A percentile compares a stretch with the other conserved stretches of the same genome.
Conservation (phyloP, 2,888 invertebrate genomes). For the Stegana nigrithorax region DNA sequence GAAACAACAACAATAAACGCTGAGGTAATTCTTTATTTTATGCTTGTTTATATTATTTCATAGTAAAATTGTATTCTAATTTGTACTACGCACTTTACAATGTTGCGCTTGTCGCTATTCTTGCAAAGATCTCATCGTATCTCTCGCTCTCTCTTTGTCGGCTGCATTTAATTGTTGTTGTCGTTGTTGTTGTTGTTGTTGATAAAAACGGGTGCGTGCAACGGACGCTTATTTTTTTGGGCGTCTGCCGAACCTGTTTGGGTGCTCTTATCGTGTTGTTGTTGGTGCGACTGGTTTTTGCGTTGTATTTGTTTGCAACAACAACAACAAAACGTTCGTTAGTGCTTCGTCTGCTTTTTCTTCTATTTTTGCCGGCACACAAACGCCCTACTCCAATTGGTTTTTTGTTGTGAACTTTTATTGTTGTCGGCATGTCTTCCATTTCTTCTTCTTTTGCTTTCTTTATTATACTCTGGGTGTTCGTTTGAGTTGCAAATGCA, state of each 20-base stretch:
- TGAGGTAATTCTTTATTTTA: conserved; percentile 57
- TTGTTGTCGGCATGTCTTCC: background rate
- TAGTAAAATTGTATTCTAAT: conserved; percentile 19
- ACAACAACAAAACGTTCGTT: too few species aligned
- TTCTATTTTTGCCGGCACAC: conserved; percentile 54
- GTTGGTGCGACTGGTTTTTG: too few species aligned
- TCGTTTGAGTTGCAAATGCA: background rate
- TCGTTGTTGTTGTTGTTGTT: background rate
- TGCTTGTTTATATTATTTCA: conserved; percentile 46
- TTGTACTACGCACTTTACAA: background rate
- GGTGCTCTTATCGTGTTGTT: conserved; percentile 7
- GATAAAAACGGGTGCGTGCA: conserved; percentile 5
- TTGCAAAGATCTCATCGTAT: background rate
- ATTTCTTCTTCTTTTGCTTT: background rate
- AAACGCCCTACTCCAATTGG: conserved; percentile 49
- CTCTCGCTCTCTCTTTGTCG: conserved; percentile 3
- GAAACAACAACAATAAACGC: conserved; percentile 31
- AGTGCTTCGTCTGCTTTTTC: conserved; percentile 32
- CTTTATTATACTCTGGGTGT: background rate
- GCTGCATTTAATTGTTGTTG: conserved; percentile 19
- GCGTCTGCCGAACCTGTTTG: conserved; percentile 16
- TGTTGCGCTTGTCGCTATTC: too few species aligned
- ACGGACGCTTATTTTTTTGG: conserved; percentile 14
- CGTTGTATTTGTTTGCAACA: too few species aligned
- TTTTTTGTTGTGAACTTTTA: background rate